Base-by-base conservation (phyloP, 2,888 invertebrate species). In the Epinotia brunnichana region DNA sequence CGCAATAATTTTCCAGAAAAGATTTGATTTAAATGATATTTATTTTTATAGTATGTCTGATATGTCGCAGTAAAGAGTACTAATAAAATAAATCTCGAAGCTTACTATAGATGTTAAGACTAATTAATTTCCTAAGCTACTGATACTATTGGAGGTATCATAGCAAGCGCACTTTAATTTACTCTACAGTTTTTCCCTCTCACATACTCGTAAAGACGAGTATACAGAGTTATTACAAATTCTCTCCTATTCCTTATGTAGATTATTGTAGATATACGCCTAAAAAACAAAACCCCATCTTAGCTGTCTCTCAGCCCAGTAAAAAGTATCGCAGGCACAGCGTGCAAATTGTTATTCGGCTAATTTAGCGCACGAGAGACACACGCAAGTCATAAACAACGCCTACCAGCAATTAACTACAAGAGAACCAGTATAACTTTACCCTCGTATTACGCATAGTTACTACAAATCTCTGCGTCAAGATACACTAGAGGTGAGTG, bases 1-100 rank as follows among this genome's bases (percentile, higher is more conserved):
- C 71, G 76, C 76, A 74, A 77, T 79, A 76, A 76, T 76, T 77
- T n/a, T 75, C 44, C 41, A 61, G 69, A 69, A 57, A 73, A 73
- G 61, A 39, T 57, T 53, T 62, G 39, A 19, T 56, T 57, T n/a
- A n/a, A n/a, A n/a, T n/a, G n/a, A n/a, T n/a, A n/a, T n/a, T n/a
- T n/a, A n/a, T n/a, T n/a, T n/a, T n/a, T n/a, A n/a, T 29, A 61
- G 15, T 29, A 19, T 2, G 10, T 21, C 11, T 54, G 21, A 24
- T 21, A 21, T 21, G 5, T 29, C 7, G 13, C 15, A n/a, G 7
- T 2, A 57, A 9, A 29, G 24, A 11, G 10, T 24, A 21, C 11
- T 0, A 24, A 44, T 41, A 10, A 15, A 24, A 48, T 13, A 41
- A 41, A 13, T 3, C 13, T 48, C 3, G 15, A 7, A 48, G 4